phyloP scores from a whole-genome alignment of 2,888 invertebrate genomes.

The Pristionchus fissidentatus region DNA sequence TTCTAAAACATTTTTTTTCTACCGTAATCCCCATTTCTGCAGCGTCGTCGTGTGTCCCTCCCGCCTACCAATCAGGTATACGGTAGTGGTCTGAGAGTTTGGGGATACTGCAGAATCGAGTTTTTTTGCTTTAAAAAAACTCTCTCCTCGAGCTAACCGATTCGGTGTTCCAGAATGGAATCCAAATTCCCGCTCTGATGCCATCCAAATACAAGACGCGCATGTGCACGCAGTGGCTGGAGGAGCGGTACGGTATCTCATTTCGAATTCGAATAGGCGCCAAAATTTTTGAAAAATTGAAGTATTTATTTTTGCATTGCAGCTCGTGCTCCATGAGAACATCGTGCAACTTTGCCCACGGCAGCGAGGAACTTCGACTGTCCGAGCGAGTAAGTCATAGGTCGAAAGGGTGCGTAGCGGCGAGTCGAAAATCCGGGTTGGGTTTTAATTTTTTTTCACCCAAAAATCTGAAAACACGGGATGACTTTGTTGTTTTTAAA shows the following conservation, averaged over 20 bases:
- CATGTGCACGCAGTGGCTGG: slow-evolving; percentile 54
- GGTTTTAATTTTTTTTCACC: too few species aligned
- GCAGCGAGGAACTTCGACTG: slow-evolving; percentile 57
- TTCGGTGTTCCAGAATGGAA: not conserved
- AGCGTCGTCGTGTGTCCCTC: slow-evolving; percentile 40
- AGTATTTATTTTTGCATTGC: not conserved
- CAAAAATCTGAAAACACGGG: too few species aligned
- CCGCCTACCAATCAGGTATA: slow-evolving; percentile 25
- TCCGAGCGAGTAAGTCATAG: slow-evolving; percentile 52
- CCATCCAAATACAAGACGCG: slow-evolving; percentile 61
- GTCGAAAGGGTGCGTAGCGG: too few species aligned
- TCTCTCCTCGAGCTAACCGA: too few species aligned
- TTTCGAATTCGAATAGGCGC: slow-evolving; percentile 20
- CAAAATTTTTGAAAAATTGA: not conserved
- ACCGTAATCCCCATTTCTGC: not conserved
- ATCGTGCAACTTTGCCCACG: slow-evolving; percentile 64
- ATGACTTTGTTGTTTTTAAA: too few species aligned
- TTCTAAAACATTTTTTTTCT: not conserved
- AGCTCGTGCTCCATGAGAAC: too few species aligned
- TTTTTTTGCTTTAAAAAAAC: too few species aligned
- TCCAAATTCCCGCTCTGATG: not conserved
- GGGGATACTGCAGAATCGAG: slow-evolving; percentile 1
- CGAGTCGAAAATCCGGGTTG: too few species aligned
- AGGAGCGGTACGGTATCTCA: not conserved
- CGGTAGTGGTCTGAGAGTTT: too few species aligned